Evolutionary conservation across 2,797 vertebrate genomes (phyloP).

Genomic region (Poliocrania exsul): DNA sequence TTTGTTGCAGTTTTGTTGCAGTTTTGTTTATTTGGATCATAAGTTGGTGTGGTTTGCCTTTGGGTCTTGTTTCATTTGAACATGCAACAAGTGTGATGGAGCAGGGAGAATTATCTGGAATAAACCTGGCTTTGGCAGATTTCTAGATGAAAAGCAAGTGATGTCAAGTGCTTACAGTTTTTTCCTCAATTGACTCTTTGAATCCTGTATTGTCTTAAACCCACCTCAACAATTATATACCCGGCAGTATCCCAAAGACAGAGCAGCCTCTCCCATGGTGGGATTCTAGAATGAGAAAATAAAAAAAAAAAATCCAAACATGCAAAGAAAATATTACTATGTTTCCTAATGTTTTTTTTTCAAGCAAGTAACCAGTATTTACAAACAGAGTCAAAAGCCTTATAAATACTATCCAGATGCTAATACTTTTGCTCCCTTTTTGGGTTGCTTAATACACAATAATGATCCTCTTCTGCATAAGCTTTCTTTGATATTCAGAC

Average conservation of each 20-base stretch:
- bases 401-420: not conserved
- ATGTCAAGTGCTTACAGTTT: not conserved
- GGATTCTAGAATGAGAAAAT: not conserved
- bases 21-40: not conserved
- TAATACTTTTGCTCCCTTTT: not conserved
- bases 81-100: not conserved
- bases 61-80: not conserved
- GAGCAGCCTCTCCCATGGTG: not conserved
- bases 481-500: not conserved
- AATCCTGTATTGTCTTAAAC: not conserved
- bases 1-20: not conserved
- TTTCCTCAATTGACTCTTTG: not conserved
- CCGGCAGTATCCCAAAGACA: not conserved
- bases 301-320: not conserved
- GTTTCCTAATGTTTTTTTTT: not conserved
- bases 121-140: not conserved
- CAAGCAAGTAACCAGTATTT: not conserved
- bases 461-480: not conserved
- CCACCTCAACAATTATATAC: not conserved
- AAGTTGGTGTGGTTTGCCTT: not conserved
- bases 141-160: slow-evolving; percentile 22
- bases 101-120: not conserved
- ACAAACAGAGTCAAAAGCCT: not conserved
- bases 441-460: not conserved
- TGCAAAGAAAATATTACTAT: not conserved